Conservation (phyloP, 2,797 vertebrate species). For the Catharus ustulatus region DNA sequence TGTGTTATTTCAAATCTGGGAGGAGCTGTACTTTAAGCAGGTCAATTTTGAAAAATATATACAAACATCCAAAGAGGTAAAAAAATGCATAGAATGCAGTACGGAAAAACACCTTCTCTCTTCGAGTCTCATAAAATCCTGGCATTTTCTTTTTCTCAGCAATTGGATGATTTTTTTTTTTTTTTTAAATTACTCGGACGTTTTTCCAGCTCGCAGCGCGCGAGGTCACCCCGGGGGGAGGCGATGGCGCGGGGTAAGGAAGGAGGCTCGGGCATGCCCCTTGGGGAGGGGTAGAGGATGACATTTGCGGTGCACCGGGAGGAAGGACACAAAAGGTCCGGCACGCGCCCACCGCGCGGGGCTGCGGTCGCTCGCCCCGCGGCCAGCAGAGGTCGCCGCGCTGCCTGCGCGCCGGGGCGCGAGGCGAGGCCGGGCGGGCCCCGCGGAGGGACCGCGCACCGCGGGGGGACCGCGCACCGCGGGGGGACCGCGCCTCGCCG, state of each 20-base stretch:
- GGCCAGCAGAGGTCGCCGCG: constrained; percentile 79
- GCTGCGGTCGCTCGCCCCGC: constrained; percentile 2
- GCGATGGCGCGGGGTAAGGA: too few species aligned
- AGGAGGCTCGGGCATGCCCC: background rate
- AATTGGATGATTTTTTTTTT: background rate
- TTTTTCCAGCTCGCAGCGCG: background rate
- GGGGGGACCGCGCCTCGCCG: too few species aligned
- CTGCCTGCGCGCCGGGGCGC: background rate
- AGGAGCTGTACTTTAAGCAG: background rate
- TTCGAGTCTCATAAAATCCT: background rate
- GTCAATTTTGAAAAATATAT: background rate
- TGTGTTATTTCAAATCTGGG: background rate
- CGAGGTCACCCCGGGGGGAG: background rate
- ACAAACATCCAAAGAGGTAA: background rate
- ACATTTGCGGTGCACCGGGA: background rate
- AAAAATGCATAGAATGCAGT: background rate
- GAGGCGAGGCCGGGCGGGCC: background rate
- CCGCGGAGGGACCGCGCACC: too few species aligned
- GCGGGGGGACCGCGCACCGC: background rate
- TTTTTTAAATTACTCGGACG: background rate
- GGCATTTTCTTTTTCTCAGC: background rate
- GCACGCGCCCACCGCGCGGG: background rate
- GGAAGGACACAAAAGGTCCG: constrained; percentile 53
- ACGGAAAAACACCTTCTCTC: background rate
- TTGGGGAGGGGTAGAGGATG: background rate